A percentile compares a stretch with the other conserved stretches of the same genome.
Conservation (phyloP, 1,140 invertebrate genomes). For the Spodoptera litura region DNA sequence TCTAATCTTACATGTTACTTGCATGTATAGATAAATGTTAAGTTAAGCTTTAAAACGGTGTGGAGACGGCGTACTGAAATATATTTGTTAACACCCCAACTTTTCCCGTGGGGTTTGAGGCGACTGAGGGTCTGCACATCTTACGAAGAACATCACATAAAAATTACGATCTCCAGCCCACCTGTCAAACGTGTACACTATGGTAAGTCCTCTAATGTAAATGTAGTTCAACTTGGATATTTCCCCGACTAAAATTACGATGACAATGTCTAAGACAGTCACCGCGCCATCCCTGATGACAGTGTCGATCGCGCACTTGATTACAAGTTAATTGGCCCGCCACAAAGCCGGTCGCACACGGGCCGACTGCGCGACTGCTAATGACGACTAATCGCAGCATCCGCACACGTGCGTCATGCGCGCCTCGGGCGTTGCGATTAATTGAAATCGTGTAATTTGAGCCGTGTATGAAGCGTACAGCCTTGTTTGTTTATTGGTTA, state of each 20-base stretch:
- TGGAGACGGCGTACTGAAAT: no score
- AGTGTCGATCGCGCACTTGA: slow-evolving; percentile 42
- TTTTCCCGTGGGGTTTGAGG: no score
- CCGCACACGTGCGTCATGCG: slow-evolving; percentile 15
- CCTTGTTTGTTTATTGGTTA: slow-evolving; percentile 32
- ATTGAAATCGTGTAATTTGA: slow-evolving; percentile 41
- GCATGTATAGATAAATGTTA: neutral
- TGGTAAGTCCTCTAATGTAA: neutral
- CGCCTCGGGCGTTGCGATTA: slow-evolving; percentile 29
- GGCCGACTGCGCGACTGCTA: slow-evolving; percentile 27
- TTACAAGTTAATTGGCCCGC: slow-evolving; percentile 43
- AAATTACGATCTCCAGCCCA: no score
- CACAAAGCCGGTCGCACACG: slow-evolving; percentile 27
- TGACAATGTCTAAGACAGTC: neutral
- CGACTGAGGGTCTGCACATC: no score
- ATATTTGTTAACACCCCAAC: no score
- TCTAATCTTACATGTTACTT: slow-evolving; percentile 6
- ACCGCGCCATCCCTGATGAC: slow-evolving; percentile 22
- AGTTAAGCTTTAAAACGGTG: neutral
- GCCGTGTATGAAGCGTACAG: slow-evolving; percentile 10
- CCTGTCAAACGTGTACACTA: no score
- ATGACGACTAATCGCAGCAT: slow-evolving; percentile 41
- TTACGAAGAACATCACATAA: no score
- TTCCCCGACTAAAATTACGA: no score
- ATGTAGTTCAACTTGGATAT: neutral